These are phyloP conservation scores for Globodera ellingtonae DNA, from an alignment of 1,140 invertebrate species.

Conservation along the genomic window DNA sequence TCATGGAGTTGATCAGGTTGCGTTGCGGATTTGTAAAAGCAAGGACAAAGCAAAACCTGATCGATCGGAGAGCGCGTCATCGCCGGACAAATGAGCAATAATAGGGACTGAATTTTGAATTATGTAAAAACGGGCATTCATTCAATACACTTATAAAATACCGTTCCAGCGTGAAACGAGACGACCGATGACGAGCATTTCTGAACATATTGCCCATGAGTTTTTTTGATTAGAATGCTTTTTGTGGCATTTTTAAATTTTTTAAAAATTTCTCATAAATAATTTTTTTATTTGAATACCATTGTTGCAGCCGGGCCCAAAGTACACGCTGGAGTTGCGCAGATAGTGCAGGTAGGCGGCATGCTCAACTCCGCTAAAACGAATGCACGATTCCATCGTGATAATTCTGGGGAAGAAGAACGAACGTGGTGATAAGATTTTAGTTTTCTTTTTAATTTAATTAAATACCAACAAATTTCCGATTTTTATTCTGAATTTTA, in stretches of 20 bases:
- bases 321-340: constrained; percentile 63
- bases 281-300: constrained; percentile 37
- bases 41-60: constrained; percentile 4
- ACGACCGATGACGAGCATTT: constrained; percentile 65
- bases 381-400: constrained; percentile 65
- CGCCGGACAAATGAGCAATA: constrained; percentile 64
- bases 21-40: neutral
- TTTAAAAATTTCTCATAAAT: too few relatives aligned
- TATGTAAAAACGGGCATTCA: neutral
- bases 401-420: constrained; percentile 43
- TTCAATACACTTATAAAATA: neutral
- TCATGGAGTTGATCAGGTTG: too few relatives aligned
- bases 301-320: constrained; percentile 65
- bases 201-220: constrained; percentile 25
- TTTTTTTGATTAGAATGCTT: neutral
- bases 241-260: neutral
- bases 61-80: constrained; percentile 61
- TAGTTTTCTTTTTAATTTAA: too few relatives aligned
- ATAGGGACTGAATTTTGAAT: constrained; percentile 47
- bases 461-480: too few relatives aligned
- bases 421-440: too few relatives aligned
- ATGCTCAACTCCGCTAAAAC: constrained; percentile 63
- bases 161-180: constrained; percentile 62
- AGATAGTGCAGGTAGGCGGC: constrained; percentile 63
- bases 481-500: too few relatives aligned